These are phyloP conservation scores for Silurus meridionalis DNA, from an alignment of 2,113 vertebrate species.

Conservation along the genomic window DNA sequence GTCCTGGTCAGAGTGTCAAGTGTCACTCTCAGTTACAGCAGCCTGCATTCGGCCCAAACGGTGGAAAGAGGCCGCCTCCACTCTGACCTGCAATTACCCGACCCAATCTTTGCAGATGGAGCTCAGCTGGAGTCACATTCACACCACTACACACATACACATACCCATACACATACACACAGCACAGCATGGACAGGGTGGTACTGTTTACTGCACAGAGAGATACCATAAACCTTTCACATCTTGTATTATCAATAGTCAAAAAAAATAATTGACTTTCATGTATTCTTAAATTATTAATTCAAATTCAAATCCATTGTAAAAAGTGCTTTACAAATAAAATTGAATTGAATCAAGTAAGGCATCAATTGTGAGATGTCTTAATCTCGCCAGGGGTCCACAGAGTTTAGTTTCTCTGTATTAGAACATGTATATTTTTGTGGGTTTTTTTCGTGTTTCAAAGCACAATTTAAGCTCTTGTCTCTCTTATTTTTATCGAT, in stretches of 20 bases:
- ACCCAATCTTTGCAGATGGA: conserved; percentile 67
- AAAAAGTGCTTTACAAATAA: too few species aligned
- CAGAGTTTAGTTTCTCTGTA: too few species aligned
- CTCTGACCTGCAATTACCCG: conserved; percentile 69
- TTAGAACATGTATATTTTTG: too few species aligned
- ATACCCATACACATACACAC: neutral
- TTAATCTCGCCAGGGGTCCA: too few species aligned
- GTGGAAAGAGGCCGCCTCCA: conserved; percentile 58
- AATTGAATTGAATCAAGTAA: too few species aligned
- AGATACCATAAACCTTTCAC: neutral
- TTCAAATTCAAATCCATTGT: too few species aligned
- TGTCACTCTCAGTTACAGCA: conserved; percentile 60
- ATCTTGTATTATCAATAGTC: neutral
- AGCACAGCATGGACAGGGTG: neutral
- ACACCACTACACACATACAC: conserved; percentile 17
- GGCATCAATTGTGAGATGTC: too few species aligned
- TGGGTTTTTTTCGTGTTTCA: too few species aligned
- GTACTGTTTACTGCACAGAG: neutral
- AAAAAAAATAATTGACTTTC: neutral
- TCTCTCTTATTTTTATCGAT: too few species aligned
- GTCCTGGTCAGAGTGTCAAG: conserved; percentile 61
- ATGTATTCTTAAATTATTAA: too few species aligned
- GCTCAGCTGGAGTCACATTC: conserved; percentile 63
- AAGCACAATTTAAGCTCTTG: too few species aligned
- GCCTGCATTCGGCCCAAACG: conserved; percentile 56